phyloP scores from a whole-genome alignment of 2,888 invertebrate genomes.

The Epirrita christyi region DNA sequence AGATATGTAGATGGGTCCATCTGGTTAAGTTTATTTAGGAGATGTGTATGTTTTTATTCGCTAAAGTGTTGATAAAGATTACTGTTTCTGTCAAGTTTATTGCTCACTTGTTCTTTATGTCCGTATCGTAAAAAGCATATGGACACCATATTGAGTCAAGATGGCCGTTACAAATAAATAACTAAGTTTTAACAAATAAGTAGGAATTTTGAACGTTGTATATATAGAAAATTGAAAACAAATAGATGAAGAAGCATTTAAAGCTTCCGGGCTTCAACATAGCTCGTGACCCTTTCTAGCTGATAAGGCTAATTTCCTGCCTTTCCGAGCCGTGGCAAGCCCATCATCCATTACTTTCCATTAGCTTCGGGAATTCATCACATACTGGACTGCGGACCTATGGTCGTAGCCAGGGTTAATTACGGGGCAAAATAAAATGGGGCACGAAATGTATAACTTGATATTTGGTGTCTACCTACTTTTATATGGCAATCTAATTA shows the following conservation, averaged over 20 bases:
- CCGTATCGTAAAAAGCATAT: constrained; percentile 3
- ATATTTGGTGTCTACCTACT: too few species aligned
- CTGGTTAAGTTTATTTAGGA: too few species aligned
- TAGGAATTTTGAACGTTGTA: neutral
- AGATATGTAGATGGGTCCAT: too few species aligned
- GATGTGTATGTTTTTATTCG: constrained; percentile 19
- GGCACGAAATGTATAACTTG: too few species aligned
- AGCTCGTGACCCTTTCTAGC: constrained; percentile 45
- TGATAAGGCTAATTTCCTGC: constrained; percentile 55
- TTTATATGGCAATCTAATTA: too few species aligned
- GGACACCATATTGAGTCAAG: constrained; percentile 1
- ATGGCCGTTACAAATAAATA: neutral
- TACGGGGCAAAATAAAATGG: neutral
- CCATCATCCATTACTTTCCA: constrained; percentile 54
- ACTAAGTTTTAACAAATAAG: neutral
- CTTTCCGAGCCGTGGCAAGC: constrained; percentile 40
- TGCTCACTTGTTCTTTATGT: neutral
- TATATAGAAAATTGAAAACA: constrained; percentile 17
- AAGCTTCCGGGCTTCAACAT: constrained; percentile 50
- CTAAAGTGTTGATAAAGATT: neutral
- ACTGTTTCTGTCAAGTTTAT: constrained; percentile 1
- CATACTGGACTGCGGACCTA: constrained; percentile 21
- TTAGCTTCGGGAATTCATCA: constrained; percentile 58
- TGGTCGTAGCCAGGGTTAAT: neutral
- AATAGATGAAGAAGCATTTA: constrained; percentile 33